Evolutionary conservation across 2,113 vertebrate genomes (phyloP).

Genomic region (Manacus vitellinus): DNA sequence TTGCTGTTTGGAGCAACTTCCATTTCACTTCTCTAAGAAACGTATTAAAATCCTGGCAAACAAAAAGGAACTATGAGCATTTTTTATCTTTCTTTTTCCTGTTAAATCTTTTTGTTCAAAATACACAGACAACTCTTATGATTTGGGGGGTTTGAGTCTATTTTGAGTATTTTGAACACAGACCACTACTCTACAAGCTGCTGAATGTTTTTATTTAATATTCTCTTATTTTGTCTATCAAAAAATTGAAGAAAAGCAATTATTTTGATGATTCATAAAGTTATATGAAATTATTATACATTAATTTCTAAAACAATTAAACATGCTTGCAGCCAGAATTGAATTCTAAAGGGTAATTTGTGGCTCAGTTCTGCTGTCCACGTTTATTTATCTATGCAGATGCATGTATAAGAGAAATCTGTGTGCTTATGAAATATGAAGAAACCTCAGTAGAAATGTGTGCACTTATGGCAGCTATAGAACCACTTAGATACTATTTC

Average conservation of each 20-base stretch:
- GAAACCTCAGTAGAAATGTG: neutral
- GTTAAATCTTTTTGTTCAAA: neutral
- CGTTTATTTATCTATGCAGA: neutral
- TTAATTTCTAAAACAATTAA: neutral
- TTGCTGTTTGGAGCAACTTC: neutral
- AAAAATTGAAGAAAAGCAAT: neutral
- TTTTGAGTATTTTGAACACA: neutral
- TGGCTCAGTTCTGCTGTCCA: neutral
- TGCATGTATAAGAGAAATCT: neutral
- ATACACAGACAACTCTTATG: neutral
- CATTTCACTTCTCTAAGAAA: neutral
- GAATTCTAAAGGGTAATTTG: neutral
- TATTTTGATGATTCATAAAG: neutral
- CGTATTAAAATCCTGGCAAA: neutral
- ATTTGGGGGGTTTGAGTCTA: neutral
- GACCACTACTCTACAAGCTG: neutral
- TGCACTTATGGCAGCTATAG: neutral
- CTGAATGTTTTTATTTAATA: neutral
- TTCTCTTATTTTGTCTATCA: neutral
- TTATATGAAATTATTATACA: neutral
- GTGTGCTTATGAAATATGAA: neutral
- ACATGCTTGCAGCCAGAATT: neutral
- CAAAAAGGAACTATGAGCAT: neutral
- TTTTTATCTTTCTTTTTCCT: neutral
- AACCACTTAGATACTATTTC: neutral